Conservation (phyloP, 2,113 vertebrate species). For the Pachycephala philippinensis region DNA sequence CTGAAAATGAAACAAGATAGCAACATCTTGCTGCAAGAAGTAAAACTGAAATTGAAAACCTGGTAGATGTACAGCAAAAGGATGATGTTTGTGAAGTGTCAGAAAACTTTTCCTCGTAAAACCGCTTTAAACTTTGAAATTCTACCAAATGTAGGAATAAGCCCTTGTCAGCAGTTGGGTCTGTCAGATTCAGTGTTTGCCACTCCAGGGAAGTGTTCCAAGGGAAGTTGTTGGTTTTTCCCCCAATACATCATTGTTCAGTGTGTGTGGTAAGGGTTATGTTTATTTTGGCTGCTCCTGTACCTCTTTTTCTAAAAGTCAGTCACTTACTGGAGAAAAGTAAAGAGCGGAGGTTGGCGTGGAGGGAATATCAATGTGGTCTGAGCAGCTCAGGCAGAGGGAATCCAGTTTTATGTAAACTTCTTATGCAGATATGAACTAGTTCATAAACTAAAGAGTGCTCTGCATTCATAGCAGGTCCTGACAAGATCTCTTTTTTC, state of each 20-base stretch:
- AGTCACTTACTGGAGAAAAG: neutral
- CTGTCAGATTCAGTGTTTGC: neutral
- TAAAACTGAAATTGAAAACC: neutral
- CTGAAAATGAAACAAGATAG: constrained; percentile 15
- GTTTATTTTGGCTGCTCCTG: neutral
- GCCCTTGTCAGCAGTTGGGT: neutral
- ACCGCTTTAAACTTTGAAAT: neutral
- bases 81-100: neutral
- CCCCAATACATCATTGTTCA: neutral
- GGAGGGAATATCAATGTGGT: neutral
- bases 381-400: neutral
- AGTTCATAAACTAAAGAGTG: neutral
- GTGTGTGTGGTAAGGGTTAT: neutral
- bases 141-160: neutral
- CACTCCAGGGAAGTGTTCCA: neutral
- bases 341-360: neutral
- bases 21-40: neutral
- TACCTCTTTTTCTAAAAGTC: neutral
- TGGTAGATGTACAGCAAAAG: neutral
- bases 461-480: neutral
- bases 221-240: neutral
- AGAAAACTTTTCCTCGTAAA: neutral
- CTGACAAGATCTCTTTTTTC: neutral
- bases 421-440: neutral
- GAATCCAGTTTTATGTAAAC: neutral